Base-by-base conservation (phyloP, 2,113 vertebrate species). In the Lepisosteus oculatus region DNA sequence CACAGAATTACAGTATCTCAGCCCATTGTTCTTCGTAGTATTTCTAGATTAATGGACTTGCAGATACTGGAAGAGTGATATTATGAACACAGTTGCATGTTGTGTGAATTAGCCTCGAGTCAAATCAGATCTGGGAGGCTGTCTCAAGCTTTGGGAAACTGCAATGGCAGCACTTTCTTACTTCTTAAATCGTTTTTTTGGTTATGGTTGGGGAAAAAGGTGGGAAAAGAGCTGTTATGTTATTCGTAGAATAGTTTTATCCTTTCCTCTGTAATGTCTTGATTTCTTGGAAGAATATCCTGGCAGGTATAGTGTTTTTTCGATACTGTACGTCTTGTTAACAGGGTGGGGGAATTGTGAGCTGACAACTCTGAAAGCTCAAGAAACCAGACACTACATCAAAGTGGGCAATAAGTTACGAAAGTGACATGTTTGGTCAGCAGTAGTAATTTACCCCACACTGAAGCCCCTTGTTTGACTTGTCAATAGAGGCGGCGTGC, bases 341-440 rank as follows among this genome's bases (percentile, higher is more conserved):
- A 29, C 29, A 29, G 29, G 47, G 47, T 51, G 47, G 59, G 59
- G 13, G 17, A 6, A 77, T 75, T 73, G 67, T 61, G 68, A 70
- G 67, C 65, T 6, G 63, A 68, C 17, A 14, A 54, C 65, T 43
- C 67, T 72, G 74, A 67, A 65, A 29, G 68, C 43, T 72, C 47
- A 44, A 29, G 63, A 72, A 77, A 77, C 71, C 72, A 69, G 69
- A 75, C 70, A 61, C 71, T 41, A 62, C 76, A 78, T 78, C 78
- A 78, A 80, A 78, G 76, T 43, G 13, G 57, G 62, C 74, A 76
- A 43, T 71, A 79, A 69, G 74, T 78, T 65, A 76, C 71, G 77
- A 83, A 83, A 78, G 81, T 81, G 78, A 78, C 76, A 78, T 83
- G 77, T 80, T 83, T 79, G 77, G 79, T 81, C 74, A 79, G 76